These are phyloP conservation scores for Anagrus nilaparvatae DNA, from an alignment of 1,140 invertebrate genomes.

Conservation along the genomic window DNA sequence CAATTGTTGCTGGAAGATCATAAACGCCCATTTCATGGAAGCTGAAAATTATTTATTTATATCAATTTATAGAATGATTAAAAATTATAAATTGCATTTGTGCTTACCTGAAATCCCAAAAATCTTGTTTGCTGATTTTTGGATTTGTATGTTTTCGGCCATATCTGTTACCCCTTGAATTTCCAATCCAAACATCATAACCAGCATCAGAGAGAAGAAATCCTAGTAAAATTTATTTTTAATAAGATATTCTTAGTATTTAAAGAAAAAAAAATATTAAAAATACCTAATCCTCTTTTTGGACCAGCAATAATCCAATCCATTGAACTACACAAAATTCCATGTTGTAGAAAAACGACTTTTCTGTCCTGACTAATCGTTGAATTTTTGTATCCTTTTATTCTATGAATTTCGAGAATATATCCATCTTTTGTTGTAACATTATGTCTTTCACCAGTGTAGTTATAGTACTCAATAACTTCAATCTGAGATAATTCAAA, in stretches of 20 bases:
- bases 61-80: too few species aligned
- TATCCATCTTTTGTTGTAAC: conserved; percentile 49
- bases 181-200: conserved; percentile 66
- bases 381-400: conserved; percentile 30
- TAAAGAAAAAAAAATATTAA: too few species aligned
- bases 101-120: conserved; percentile 49
- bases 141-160: conserved; percentile 47
- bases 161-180: conserved; percentile 58
- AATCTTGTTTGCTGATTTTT: conserved; percentile 41
- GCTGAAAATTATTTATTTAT: too few species aligned
- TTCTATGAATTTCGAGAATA: conserved; percentile 47
- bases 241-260: too few species aligned
- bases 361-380: conserved; percentile 5
- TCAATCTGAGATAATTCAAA: conserved; percentile 45
- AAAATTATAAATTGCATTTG: too few species aligned
- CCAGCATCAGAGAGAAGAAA: conserved; percentile 48
- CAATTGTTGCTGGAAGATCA: conserved; percentile 53
- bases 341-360: conserved; percentile 16
- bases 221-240: too few species aligned
- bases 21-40: conserved; percentile 56
- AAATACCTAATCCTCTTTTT: conserved; percentile 13
- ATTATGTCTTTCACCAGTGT: conserved; percentile 51
- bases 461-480: conserved; percentile 49
- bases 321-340: conserved; percentile 15
- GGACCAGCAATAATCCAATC: conserved; percentile 19